These are phyloP conservation scores for Torymus tubicola DNA, from an alignment of 2,888 invertebrate species.

Conservation along the genomic window DNA sequence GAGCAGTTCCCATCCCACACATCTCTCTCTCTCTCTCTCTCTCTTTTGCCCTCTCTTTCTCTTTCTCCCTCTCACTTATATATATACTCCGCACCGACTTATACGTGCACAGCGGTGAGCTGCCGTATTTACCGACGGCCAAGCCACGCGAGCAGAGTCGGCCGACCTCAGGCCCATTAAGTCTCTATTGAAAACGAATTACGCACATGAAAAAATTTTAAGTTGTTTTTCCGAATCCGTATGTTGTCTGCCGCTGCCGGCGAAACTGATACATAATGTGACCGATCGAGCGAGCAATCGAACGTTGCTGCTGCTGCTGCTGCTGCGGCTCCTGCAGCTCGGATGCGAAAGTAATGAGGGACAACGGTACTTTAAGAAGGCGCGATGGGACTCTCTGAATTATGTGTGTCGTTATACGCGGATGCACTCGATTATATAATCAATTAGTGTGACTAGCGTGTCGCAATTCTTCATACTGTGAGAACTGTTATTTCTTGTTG, in stretches of 20 bases:
- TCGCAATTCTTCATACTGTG: slow-evolving; percentile 30
- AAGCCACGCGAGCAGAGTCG: slow-evolving; percentile 30
- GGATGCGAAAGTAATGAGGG: slow-evolving; percentile 10
- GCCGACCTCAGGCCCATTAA: slow-evolving; percentile 27
- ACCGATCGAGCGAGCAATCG: slow-evolving; percentile 28
- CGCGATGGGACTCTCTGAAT: slow-evolving; percentile 1
- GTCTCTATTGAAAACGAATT: slow-evolving; percentile 52
- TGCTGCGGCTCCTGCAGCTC: background rate
- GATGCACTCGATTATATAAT: slow-evolving; percentile 35
- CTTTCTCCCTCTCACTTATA: slow-evolving; percentile 17
- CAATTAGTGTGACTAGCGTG: slow-evolving; percentile 35
- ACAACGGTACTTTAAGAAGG: slow-evolving; percentile 33
- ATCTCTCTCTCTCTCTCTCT: slow-evolving; percentile 13
- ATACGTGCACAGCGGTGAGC: slow-evolving; percentile 13
- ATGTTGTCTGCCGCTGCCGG: background rate
- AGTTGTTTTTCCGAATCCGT: slow-evolving; percentile 50
- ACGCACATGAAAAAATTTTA: slow-evolving; percentile 41
- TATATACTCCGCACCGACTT: background rate
- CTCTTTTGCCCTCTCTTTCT: slow-evolving; percentile 19
- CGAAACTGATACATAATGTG: slow-evolving; percentile 20
- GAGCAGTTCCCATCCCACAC: background rate
- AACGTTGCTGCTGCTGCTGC: slow-evolving; percentile 12
- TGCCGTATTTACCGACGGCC: slow-evolving; percentile 46
- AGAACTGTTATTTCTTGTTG: slow-evolving; percentile 3
- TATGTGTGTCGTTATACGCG: slow-evolving; percentile 33